Evolutionary conservation across 2,888 invertebrate species (phyloP).

Genomic region (Troides helena): DNA sequence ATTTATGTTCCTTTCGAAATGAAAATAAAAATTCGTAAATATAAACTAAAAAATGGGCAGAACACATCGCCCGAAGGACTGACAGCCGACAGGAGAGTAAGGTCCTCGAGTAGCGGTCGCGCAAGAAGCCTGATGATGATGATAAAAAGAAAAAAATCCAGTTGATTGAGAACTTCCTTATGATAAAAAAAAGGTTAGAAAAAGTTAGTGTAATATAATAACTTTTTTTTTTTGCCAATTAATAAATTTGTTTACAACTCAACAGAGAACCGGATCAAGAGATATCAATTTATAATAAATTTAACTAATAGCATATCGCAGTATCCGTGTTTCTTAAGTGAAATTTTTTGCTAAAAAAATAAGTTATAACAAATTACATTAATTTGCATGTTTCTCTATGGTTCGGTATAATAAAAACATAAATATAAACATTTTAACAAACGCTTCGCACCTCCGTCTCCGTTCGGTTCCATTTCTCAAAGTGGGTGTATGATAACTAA

Average conservation of each 20-base stretch:
- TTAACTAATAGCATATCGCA: constrained; percentile 20
- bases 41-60: no score
- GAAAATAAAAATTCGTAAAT: no score
- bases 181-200: background rate
- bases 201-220: background rate
- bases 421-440: constrained; percentile 32
- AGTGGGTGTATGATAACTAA: constrained; percentile 33
- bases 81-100: no score
- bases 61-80: no score
- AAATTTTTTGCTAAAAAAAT: constrained; percentile 32
- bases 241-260: constrained; percentile 14
- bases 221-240: constrained; percentile 7
- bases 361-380: constrained; percentile 30
- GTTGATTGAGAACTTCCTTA: no score
- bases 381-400: constrained; percentile 32
- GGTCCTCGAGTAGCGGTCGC: no score
- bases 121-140: no score
- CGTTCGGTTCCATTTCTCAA: constrained; percentile 7
- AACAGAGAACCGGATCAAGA: constrained; percentile 25
- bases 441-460: constrained; percentile 32
- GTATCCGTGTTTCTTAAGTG: constrained; percentile 32
- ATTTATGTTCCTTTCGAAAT: background rate
- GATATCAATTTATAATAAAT: constrained; percentile 25
- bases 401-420: constrained; percentile 28
- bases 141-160: no score